Base-by-base conservation (phyloP, 2,888 invertebrate species). In the Saturnia japonica region DNA sequence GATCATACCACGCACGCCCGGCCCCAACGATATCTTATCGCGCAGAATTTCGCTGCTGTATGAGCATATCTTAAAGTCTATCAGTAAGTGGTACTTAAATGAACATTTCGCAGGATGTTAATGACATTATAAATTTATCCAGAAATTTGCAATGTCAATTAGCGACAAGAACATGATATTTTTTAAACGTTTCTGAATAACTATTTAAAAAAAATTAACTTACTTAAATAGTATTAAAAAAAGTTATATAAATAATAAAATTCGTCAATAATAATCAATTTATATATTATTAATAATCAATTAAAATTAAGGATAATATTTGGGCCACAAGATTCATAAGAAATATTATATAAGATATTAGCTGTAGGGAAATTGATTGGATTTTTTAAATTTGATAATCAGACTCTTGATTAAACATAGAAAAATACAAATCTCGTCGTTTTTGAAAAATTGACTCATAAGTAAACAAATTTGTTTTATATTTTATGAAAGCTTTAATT, bases 1-100 rank as follows among this genome's bases (percentile, higher is more conserved):
- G 28, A 60, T 22, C 25, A 60, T 28, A 28, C 12, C 6, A 34
- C 34, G 34, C 34, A 34, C 57, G 11, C 12, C 14, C 57, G 25
- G 25, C 28, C 11, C 57, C 14, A 28, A 11, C 14, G 28, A 25
- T 60, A 14, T 28, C 14, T 60, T 60, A 19, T 6, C 57, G 57
- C 25, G 57, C 28, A 28, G 54, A 60, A 60, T 60, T 60, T 25
- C 25, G 57, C 28, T 28, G 25, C 16, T 28, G 57, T 60, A 28
- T 60, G 57, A 60, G 28, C 14, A 12, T 60, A 60, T 28, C 57
- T 12, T 28, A 28, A 28, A 60, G 2, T 71, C 45, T 28, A 71
- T 62, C 43, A 47, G 12, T 45, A 62, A 43, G 43, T 54, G 62
- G 62, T 71, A 57, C 11, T 68, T 54, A 68, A 68, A 70, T 47